phyloP scores from a whole-genome alignment of 2,797 vertebrate genomes.

The Gadopsis bispinosus region DNA sequence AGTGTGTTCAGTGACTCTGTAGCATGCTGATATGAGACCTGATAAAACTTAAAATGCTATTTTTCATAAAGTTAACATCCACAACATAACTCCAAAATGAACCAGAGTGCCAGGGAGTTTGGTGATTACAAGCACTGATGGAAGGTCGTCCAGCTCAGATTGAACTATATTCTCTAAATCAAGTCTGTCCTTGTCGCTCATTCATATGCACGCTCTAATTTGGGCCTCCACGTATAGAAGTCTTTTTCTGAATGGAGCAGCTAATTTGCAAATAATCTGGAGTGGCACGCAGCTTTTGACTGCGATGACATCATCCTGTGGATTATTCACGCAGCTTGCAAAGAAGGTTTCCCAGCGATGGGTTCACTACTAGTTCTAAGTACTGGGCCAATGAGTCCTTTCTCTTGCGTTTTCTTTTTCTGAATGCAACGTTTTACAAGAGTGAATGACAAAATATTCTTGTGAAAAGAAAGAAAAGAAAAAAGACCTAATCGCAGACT shows the following conservation, averaged over 20 bases:
- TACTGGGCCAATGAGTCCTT: conserved; percentile 41
- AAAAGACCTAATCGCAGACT: conserved; percentile 14
- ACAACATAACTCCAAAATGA: neutral
- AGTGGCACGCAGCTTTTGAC: conserved; percentile 71
- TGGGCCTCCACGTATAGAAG: conserved; percentile 54
- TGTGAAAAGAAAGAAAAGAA: conserved; percentile 4
- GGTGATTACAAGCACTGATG: neutral
- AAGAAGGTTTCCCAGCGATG: conserved; percentile 57
- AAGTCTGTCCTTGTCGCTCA: conserved; percentile 39
- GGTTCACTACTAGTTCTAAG: conserved; percentile 47
- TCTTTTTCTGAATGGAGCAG: conserved; percentile 65
- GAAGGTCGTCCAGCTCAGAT: conserved; percentile 4
- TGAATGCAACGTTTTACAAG: conserved; percentile 26
- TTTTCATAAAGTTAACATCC: conserved; percentile 14
- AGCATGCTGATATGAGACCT: conserved; percentile 15
- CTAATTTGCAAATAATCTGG: conserved; percentile 78
- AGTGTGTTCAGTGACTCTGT: conserved; percentile 11
- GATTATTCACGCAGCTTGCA: conserved; percentile 64
- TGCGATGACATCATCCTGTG: conserved; percentile 68
- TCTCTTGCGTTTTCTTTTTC: conserved; percentile 39
- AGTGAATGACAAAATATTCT: neutral
- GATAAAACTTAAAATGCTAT: conserved; percentile 7
- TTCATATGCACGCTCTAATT: conserved; percentile 71
- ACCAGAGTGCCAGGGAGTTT: neutral
- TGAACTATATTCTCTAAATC: conserved; percentile 27